Evolutionary conservation across 2,888 invertebrate genomes (phyloP).

Genomic region (Scaptodrosophila latifasciaeformis): DNA sequence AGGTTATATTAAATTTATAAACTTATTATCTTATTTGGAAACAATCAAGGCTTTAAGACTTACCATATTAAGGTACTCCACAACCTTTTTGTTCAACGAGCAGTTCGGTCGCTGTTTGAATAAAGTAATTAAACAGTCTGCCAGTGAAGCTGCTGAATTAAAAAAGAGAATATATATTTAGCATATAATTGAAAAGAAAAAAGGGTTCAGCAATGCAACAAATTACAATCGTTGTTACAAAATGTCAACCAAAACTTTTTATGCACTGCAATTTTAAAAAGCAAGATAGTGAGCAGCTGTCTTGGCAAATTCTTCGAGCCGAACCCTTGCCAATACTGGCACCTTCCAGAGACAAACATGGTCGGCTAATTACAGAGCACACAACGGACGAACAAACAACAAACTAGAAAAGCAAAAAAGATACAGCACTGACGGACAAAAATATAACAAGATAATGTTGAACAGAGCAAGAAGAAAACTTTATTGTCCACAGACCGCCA

Average conservation of each 20-base stretch:
- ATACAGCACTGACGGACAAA: conserved; percentile 36
- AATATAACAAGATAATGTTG: not conserved
- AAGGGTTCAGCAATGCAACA: conserved; percentile 38
- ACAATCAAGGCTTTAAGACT: conserved; percentile 7
- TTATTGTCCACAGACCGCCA: conserved; percentile 14
- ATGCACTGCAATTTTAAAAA: conserved; percentile 44
- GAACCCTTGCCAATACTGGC: conserved; percentile 14
- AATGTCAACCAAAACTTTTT: conserved; percentile 65
- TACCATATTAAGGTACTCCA: conserved; percentile 22
- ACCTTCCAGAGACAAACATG: no score
- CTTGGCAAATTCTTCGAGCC: no score
- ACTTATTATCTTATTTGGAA: no score
- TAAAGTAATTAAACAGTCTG: conserved; percentile 63
- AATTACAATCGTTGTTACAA: conserved; percentile 64
- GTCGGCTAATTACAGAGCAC: conserved; percentile 58
- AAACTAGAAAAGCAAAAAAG: conserved; percentile 26
- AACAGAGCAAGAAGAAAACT: no score
- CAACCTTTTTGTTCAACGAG: no score
- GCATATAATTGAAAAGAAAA: conserved; percentile 35
- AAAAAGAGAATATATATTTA: conserved; percentile 40
- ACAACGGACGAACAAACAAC: conserved; percentile 39
- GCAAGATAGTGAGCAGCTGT: conserved; percentile 48
- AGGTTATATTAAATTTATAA: conserved; percentile 21
- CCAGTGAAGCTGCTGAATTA: conserved; percentile 35
- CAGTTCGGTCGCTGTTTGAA: conserved; percentile 27